Evolutionary conservation across 1,140 invertebrate genomes (phyloP).

Genomic region (Ceratoteleas bidentatus): DNA sequence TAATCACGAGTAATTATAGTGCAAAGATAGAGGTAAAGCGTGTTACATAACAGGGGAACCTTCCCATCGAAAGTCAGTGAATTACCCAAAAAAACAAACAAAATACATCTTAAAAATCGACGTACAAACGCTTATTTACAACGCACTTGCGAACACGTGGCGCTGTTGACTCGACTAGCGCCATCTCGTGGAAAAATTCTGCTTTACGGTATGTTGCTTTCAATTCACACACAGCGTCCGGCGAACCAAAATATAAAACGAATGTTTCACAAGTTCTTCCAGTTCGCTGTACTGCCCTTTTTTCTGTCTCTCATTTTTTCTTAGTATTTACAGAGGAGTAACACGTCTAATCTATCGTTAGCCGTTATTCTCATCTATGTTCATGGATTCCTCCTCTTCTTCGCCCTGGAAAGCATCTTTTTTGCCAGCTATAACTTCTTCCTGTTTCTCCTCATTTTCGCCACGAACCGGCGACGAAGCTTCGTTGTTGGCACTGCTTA

Average conservation of each 20-base stretch:
- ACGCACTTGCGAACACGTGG: conserved; percentile 3
- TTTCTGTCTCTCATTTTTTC: no score
- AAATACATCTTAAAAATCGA: conserved; percentile 30
- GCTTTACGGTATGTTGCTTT: neutral
- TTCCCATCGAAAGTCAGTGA: neutral
- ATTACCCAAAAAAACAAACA: conserved; percentile 18
- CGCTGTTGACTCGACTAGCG: neutral
- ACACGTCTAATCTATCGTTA: conserved; percentile 67
- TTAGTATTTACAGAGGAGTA: conserved; percentile 57
- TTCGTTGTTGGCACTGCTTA: conserved; percentile 47
- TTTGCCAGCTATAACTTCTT: conserved; percentile 54
- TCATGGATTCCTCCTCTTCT: neutral
- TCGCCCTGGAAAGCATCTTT: conserved; percentile 63
- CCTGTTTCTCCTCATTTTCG: conserved; percentile 24
- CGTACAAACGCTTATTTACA: conserved; percentile 51
- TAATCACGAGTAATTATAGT: neutral
- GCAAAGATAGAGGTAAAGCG: neutral
- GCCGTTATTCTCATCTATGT: conserved; percentile 69
- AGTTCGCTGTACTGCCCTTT: no score
- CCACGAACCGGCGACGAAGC: conserved; percentile 20
- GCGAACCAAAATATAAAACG: no score
- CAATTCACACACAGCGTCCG: conserved; percentile 14
- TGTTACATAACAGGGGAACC: neutral
- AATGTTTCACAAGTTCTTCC: no score
- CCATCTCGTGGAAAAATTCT: neutral